Percentiles rank a stretch among this genome's conserved stretches.
Conservation (phyloP, 2,113 vertebrate genomes). For the Burhinus oedicnemus region DNA sequence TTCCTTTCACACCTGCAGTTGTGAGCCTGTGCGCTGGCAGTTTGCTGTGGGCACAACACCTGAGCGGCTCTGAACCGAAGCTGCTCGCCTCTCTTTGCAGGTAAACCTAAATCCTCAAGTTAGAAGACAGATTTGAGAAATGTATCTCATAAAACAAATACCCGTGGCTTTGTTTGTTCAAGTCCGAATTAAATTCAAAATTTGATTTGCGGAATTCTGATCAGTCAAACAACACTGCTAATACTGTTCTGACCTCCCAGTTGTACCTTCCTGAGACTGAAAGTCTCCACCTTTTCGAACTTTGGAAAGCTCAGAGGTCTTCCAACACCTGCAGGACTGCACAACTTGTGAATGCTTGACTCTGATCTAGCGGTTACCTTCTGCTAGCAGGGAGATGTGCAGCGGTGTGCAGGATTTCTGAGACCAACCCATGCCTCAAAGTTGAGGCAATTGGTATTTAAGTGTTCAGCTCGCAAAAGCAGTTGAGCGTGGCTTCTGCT, state of each 20-base stretch:
- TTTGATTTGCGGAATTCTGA: background rate
- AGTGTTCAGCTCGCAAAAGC: background rate
- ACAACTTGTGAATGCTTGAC: background rate
- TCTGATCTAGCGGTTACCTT: background rate
- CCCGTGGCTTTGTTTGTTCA: background rate
- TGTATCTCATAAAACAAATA: background rate
- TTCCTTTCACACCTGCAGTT: background rate
- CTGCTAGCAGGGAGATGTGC: background rate
- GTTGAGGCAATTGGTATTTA: background rate
- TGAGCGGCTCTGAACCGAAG: background rate
- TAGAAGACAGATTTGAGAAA: conserved; percentile 3
- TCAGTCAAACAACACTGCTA: background rate
- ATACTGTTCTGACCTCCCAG: background rate
- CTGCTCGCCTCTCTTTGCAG: background rate
- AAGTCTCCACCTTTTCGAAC: background rate
- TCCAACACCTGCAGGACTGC: background rate
- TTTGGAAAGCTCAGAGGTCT: background rate
- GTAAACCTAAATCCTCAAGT: background rate
- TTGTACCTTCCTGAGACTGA: background rate
- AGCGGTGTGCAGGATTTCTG: background rate
- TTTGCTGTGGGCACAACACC: background rate
- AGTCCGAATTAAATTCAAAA: background rate
- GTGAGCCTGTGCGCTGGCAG: background rate
- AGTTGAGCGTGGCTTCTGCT: background rate
- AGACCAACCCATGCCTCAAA: background rate